phyloP scores from a whole-genome alignment of 2,113 vertebrate species.

The Garra rufa region DNA sequence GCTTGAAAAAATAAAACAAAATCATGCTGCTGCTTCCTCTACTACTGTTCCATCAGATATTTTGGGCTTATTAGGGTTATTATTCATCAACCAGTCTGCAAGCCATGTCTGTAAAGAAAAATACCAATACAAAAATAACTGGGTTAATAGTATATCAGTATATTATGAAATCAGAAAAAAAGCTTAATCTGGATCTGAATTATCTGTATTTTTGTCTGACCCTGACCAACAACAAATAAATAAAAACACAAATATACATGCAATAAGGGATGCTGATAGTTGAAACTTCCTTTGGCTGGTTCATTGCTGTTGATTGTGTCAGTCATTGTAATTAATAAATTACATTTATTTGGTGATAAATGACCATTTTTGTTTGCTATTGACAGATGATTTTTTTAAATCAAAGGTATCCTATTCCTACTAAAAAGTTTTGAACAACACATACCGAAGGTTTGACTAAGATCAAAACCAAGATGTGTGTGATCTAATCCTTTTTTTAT shows the following conservation, averaged over 20 bases:
- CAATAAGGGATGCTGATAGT: not conserved
- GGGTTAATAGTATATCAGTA: not conserved
- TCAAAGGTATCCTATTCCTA: not conserved
- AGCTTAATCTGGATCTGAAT: not conserved
- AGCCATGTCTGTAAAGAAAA: slow-evolving; percentile 83
- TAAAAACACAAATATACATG: no score
- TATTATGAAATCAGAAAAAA: not conserved
- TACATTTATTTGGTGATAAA: not conserved
- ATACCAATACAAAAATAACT: not conserved
- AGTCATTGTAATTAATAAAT: not conserved
- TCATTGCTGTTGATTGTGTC: not conserved
- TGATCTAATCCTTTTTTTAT: not conserved
- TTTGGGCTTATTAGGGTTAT: slow-evolving; percentile 88
- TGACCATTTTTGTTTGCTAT: not conserved
- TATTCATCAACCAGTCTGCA: slow-evolving; percentile 90
- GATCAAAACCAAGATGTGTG: not conserved
- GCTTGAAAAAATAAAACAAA: not conserved
- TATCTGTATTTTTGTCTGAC: not conserved
- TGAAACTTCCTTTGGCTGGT: not conserved
- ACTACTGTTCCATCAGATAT: slow-evolving; percentile 62
- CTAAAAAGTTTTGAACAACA: not conserved
- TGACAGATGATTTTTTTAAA: not conserved
- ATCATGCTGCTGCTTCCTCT: slow-evolving; percentile 60
- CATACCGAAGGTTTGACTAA: not conserved
- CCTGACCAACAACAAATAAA: no score